A percentile compares a stretch with the other conserved stretches of the same genome.
These are phyloP conservation scores for Neolamprologus kungweensis DNA, from an alignment of 2,113 vertebrate species.

Conservation along the genomic window DNA sequence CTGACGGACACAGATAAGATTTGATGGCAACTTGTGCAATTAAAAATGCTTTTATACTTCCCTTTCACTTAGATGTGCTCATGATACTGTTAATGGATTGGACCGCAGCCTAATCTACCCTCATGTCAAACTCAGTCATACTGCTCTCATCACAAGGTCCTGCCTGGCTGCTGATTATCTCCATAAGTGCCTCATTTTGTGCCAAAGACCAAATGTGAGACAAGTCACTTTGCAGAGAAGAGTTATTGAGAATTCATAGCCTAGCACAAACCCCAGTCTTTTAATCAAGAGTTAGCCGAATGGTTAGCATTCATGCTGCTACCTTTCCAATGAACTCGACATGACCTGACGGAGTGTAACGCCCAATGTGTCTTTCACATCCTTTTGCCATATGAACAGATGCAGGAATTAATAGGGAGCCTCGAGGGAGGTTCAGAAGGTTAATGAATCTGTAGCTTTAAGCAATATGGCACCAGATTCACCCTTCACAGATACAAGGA, in stretches of 20 bases:
- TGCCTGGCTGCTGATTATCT: constrained; percentile 25
- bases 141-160: constrained; percentile 16
- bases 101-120: constrained; percentile 9
- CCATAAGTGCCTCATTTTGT: constrained; percentile 4
- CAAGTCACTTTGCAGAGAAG: constrained; percentile 22
- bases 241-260: background rate
- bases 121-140: constrained; percentile 21
- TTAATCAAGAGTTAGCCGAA: background rate
- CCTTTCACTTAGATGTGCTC: constrained; percentile 11
- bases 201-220: constrained; percentile 35
- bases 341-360: constrained; percentile 13
- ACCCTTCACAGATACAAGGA: constrained; percentile 16
- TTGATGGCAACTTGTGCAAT: background rate
- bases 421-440: constrained; percentile 31
- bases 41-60: constrained; percentile 18
- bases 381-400: constrained; percentile 36
- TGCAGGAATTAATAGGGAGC: constrained; percentile 57
- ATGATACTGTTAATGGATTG: constrained; percentile 28
- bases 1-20: background rate
- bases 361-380: constrained; percentile 11
- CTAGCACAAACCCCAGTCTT: background rate
- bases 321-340: constrained; percentile 17
- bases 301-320: background rate
- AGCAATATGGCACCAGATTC: constrained; percentile 61
- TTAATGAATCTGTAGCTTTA: constrained; percentile 61